Conservation (phyloP, 1,140 invertebrate genomes). For the Paralvinella palmiformis region DNA sequence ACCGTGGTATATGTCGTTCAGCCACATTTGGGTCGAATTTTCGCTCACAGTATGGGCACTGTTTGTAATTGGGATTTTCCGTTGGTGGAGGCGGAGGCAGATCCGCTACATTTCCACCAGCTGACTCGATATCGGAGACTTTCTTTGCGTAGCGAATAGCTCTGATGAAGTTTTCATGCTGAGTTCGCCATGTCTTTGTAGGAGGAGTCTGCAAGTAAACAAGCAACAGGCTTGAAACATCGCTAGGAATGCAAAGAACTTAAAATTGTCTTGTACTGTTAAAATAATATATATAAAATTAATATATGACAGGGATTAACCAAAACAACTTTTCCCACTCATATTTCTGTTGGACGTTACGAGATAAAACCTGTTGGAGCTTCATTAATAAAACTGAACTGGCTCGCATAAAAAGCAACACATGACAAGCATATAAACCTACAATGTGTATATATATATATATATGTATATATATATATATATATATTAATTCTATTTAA, state of each 20-base stretch:
- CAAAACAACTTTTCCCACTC: too few species aligned
- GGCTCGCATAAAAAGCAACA: constrained; percentile 10
- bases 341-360: too few species aligned
- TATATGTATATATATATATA: too few species aligned
- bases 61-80: constrained; percentile 56
- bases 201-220: too few species aligned
- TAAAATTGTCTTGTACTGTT: too few species aligned
- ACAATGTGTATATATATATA: too few species aligned
- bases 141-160: constrained; percentile 81
- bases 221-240: too few species aligned
- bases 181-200: constrained; percentile 89
- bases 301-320: too few species aligned
- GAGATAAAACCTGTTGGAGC: too few species aligned
- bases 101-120: constrained; percentile 78
- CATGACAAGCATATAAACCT: constrained; percentile 6
- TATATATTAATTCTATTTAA: too few species aligned
- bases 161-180: constrained; percentile 87
- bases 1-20: constrained; percentile 86
- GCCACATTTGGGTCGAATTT: constrained; percentile 79
- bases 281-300: too few species aligned
- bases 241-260: too few species aligned
- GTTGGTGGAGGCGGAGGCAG: constrained; percentile 79
- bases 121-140: constrained; percentile 74
- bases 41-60: constrained; percentile 74
- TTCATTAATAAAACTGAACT: constrained; percentile 18